Evolutionary conservation across 2,113 vertebrate genomes (phyloP), one percentile per base, ranked within the genome.

Genomic region (Oncorhynchus gorbuscha): DNA sequence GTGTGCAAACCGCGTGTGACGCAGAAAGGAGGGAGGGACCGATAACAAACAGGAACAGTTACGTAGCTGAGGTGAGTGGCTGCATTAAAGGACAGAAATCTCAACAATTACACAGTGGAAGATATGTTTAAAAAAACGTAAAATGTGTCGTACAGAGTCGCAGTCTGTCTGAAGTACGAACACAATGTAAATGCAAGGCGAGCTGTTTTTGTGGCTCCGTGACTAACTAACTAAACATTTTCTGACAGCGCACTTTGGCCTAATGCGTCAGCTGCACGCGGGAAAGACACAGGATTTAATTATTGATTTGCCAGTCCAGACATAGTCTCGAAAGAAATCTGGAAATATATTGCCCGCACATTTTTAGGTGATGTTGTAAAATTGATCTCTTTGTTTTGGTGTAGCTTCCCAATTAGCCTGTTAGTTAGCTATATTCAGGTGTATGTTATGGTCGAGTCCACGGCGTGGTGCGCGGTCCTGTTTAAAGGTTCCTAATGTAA

Each of bases 21-120:
- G 30, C 30, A 32, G 30, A 32, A 32, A 32, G 30, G 30, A 32
- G 30, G 30, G 5, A 32, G 30, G 30, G 5, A 32, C 30, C 30
- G 6, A 35, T 35, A 35, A 35, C 35, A 35, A 88, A 94, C 92
- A 94, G 81, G 75, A 87, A 74, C 78, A 83, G 77, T 86, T 76
- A 81, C 65, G 77, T 79, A 84, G 83, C 72, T 49, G 82, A 90
- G 91, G 88, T 91, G 85, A 91, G 88, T 69, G 35, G 6, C 20
- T 14, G 66, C 11, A 13, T 48, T 22, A 45, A 30, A 80, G 72
- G 70, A 51, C 76, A 59, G 78, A 81, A 85, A 84, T 35, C 69
- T 59, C 35, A 61, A 59, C 55, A 71, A 64, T 65, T 67, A 68
- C 68, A 35, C 73, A 35, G 30, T 51, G 30, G 14, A 8, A 35